These are phyloP conservation scores for Tragelaphus buxtoni DNA, from an alignment of 2,113 vertebrate genomes.

Conservation along the genomic window DNA sequence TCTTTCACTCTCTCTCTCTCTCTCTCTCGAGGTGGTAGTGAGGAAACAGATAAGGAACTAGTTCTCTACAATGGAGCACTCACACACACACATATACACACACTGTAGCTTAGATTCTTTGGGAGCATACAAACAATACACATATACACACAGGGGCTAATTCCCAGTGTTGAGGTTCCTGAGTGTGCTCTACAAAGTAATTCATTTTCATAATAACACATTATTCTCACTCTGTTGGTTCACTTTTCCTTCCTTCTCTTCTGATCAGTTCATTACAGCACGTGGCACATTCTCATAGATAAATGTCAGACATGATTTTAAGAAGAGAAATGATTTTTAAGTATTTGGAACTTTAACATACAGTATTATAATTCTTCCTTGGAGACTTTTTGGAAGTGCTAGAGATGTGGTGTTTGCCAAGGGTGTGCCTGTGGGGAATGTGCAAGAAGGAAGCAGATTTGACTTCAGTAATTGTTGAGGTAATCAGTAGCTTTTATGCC, in stretches of 20 bases:
- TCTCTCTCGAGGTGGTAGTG: not conserved
- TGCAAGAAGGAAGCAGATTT: not conserved
- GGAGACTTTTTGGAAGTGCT: not conserved
- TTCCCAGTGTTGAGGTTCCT: not conserved
- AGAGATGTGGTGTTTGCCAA: not conserved
- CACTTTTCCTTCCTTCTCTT: not conserved
- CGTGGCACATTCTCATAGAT: not conserved
- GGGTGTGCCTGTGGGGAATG: not conserved
- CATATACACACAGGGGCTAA: not conserved
- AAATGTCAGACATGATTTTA: slow-evolving; percentile 7
- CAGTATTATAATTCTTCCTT: not conserved
- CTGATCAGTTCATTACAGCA: not conserved
- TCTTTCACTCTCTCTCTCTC: not conserved
- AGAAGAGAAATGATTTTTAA: not conserved
- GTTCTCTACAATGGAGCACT: not conserved
- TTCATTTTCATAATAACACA: not conserved
- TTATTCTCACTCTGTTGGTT: not conserved
- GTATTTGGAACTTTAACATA: not conserved
- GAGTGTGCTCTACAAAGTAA: not conserved
- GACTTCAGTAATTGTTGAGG: not conserved
- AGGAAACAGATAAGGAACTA: not conserved
- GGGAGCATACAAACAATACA: not conserved
- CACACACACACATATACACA: not conserved
- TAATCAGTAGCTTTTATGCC: not conserved
- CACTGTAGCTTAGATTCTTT: not conserved